Percentiles rank a stretch among this genome's conserved stretches.
phyloP scores from a whole-genome alignment of 2,888 invertebrate genomes.

The Agrochola macilenta region DNA sequence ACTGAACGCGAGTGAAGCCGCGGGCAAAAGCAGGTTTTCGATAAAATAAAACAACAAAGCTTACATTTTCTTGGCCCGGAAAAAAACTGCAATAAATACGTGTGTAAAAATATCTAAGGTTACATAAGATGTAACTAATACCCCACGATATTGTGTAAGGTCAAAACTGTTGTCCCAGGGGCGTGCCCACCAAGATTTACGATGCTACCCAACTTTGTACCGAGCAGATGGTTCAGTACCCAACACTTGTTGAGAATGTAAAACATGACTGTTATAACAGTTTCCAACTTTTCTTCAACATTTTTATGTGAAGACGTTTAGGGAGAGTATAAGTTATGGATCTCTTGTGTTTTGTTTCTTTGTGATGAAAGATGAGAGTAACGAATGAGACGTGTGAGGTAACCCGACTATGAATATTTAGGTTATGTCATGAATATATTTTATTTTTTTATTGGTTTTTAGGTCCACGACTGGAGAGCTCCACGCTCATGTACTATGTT shows the following conservation, averaged over 20 bases:
- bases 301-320: constrained; percentile 61
- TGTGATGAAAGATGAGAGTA: constrained; percentile 12
- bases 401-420: constrained; percentile 1
- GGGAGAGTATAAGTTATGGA: constrained; percentile 52
- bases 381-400: constrained; percentile 5
- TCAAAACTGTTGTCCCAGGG: constrained; percentile 65
- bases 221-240: constrained; percentile 66
- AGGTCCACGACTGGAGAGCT: background rate
- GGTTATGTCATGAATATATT: background rate
- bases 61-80: background rate
- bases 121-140: constrained; percentile 61
- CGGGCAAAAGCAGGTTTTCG: background rate
- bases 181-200: constrained; percentile 68
- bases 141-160: constrained; percentile 64
- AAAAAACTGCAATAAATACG: constrained; percentile 11
- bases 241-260: constrained; percentile 70
- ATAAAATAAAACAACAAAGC: background rate
- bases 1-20: no score
- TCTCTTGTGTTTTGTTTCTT: constrained; percentile 47
- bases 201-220: constrained; percentile 63
- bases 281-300: constrained; percentile 57
- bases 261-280: constrained; percentile 67
- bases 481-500: background rate
- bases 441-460: background rate
- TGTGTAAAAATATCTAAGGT: constrained; percentile 12